A percentile compares a stretch with the other conserved stretches of the same genome.
Conservation (phyloP, 2,797 vertebrate species). For the Lycodopsis pacificus region DNA sequence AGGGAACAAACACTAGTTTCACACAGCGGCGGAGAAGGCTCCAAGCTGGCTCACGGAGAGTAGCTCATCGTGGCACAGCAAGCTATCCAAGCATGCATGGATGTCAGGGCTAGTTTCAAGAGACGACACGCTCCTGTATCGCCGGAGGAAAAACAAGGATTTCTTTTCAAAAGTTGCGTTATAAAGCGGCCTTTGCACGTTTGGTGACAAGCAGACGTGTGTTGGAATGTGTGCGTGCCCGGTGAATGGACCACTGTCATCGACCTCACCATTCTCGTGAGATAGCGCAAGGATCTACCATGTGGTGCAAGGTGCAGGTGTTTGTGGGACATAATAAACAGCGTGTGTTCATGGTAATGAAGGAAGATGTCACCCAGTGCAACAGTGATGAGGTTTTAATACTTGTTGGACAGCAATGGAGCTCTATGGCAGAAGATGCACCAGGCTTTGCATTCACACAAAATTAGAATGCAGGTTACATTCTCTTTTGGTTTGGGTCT, state of each 20-base stretch:
- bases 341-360: not conserved
- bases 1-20: not conserved
- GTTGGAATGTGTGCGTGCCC: not conserved
- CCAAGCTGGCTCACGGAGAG: too few species aligned
- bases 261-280: too few species aligned
- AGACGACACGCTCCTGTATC: not conserved
- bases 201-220: not conserved
- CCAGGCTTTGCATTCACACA: not conserved
- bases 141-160: too few species aligned
- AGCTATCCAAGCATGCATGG: not conserved
- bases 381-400: not conserved
- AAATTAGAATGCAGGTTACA: not conserved
- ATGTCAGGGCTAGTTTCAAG: not conserved
- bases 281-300: too few species aligned
- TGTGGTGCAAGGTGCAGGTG: not conserved
- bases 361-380: not conserved
- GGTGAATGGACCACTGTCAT: too few species aligned
- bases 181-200: too few species aligned
- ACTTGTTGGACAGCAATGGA: not conserved
- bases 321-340: not conserved
- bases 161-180: too few species aligned
- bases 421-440: not conserved
- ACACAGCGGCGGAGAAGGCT: too few species aligned
- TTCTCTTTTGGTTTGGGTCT: not conserved
- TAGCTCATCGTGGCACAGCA: not conserved